Percentiles rank a stretch among this genome's conserved stretches.
Conservation (phyloP, 2,113 vertebrate genomes). For the rabbit (Oryctolagus cuniculus) region mOryCun1.1 NC_091447.1:41170501-41171000, state of each 20-base stretch:
- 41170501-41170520: constrained; percentile 89
- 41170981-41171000: constrained; percentile 89
- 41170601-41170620: constrained; percentile 67
- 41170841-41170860: constrained; percentile 79
- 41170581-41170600: constrained; percentile 74
- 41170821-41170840: constrained; percentile 67
- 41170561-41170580: constrained; percentile 77
- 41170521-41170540: constrained; percentile 82
- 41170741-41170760: constrained; percentile 18
- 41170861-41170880: not conserved
- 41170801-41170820: constrained; percentile 80
- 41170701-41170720: constrained; percentile 76
- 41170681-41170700: constrained; percentile 71
- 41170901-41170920: constrained; percentile 76
- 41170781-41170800: constrained; percentile 70
- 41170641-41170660: constrained; percentile 62
- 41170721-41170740: constrained; percentile 53
- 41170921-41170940: constrained; percentile 87
- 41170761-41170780: constrained; percentile 69
- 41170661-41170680: constrained; percentile 77
- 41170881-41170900: constrained; percentile 36
- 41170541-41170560: constrained; percentile 84
- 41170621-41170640: constrained; percentile 75
- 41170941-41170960: constrained; percentile 88
- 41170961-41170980: constrained; percentile 81